These are phyloP conservation scores for Porites cylindrica DNA, from an alignment of 92 coral and sea anemone species.

Conservation along the genomic window DNA sequence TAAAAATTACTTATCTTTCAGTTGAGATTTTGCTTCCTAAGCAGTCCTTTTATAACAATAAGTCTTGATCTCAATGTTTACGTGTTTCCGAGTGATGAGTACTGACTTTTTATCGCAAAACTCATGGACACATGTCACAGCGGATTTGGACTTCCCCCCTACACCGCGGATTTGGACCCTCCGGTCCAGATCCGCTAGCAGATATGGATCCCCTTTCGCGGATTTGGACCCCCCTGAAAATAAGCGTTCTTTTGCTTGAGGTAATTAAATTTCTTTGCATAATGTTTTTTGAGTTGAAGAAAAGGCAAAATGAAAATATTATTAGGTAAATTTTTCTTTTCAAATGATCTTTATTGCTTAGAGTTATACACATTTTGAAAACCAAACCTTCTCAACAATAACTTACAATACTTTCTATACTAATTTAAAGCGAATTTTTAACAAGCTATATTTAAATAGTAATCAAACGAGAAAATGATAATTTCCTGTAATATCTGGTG, in stretches of 20 bases:
- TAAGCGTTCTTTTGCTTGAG: not conserved
- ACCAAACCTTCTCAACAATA: not conserved
- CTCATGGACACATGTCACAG: not conserved
- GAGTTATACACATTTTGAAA: not conserved
- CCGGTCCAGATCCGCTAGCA: slow-evolving; percentile 18
- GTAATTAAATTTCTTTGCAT: slow-evolving; percentile 9
- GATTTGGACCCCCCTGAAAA: slow-evolving; percentile 20
- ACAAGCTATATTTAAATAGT: slow-evolving; percentile 48
- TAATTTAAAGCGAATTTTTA: slow-evolving; percentile 55
- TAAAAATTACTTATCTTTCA: too few species aligned
- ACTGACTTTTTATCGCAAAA: too few species aligned
- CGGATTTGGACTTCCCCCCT: slow-evolving; percentile 17
- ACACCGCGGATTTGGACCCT: slow-evolving; percentile 15
- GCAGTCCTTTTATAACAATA: too few species aligned
- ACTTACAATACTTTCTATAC: slow-evolving; percentile 7
- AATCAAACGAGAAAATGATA: slow-evolving; percentile 60
- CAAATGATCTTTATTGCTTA: slow-evolving; percentile 12
- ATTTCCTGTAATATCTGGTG: slow-evolving; percentile 56
- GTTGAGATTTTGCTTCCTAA: too few species aligned
- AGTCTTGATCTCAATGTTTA: too few species aligned
- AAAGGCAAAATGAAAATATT: too few species aligned
- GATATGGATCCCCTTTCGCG: slow-evolving; percentile 18
- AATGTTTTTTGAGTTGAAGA: slow-evolving; percentile 18
- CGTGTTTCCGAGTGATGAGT: too few species aligned
- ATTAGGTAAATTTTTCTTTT: not conserved